Percentiles rank a stretch among this genome's conserved stretches.
These are phyloP conservation scores for Sorex fumeus DNA, from an alignment of 2,113 vertebrate genomes.

Conservation along the genomic window DNA sequence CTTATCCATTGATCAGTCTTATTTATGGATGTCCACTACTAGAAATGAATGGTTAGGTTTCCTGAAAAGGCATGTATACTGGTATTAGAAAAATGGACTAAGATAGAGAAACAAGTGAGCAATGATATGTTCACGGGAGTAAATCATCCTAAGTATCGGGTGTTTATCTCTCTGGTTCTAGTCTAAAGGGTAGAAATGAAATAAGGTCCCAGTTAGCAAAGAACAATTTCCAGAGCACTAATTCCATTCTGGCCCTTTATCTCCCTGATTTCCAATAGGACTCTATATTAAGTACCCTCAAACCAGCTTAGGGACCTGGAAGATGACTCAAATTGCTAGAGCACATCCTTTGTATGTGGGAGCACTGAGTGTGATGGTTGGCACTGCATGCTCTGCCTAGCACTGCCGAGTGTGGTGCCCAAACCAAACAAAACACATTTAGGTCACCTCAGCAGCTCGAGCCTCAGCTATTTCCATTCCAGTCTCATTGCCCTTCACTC, in stretches of 20 bases:
- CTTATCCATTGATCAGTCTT: background rate
- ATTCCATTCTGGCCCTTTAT: background rate
- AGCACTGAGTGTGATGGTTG: too few relatives aligned
- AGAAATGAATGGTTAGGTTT: background rate
- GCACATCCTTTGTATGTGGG: too few relatives aligned
- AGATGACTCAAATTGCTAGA: too few relatives aligned
- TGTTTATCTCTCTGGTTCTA: background rate
- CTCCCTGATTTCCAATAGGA: background rate
- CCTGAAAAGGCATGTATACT: background rate
- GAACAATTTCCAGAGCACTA: background rate
- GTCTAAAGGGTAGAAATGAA: background rate
- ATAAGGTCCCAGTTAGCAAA: background rate
- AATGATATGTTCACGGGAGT: background rate
- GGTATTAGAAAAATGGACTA: background rate
- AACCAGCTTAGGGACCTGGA: background rate
- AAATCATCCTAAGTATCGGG: background rate
- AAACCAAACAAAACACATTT: too few relatives aligned
- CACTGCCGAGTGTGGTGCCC: too few relatives aligned
- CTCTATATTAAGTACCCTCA: background rate
- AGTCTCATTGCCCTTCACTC: background rate
- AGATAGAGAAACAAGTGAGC: background rate
- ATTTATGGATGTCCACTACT: background rate
- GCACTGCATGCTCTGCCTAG: too few relatives aligned
- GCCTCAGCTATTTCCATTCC: background rate
- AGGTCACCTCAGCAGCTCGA: background rate